Evolutionary conservation across 2,797 vertebrate genomes (phyloP), one percentile per base, ranked within the genome.

Genomic region (Philypnodon macrostomus): DNA sequence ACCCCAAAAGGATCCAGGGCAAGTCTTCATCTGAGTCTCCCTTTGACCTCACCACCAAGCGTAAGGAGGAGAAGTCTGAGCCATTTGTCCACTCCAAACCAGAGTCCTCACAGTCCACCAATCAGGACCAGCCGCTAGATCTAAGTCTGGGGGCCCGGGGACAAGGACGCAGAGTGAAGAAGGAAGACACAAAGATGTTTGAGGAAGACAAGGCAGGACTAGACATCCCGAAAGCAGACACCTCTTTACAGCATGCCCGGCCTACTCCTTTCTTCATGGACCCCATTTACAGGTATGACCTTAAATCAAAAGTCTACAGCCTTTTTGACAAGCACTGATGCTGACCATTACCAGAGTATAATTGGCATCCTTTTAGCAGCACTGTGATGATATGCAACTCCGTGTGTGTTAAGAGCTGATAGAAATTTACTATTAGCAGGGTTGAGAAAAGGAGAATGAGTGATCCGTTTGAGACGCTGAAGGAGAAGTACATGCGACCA

Each of bases 381-480:
- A n/a, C n/a, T n/a, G n/a, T n/a, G n/a, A n/a, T n/a, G n/a, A n/a
- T n/a, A n/a, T 57, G 13, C 45, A 45, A 29, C 27, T 58, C 18
- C 53, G 8, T 54, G 33, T 71, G 54, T 58, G 40, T 70, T 83
- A 83, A 86, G 80, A 89, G 67, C 88, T 90, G 65, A 91, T 81
- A 69, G 76, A 90, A 92, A 89, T 96, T 89, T 91, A 92, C 88
- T 83, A 81, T 95, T 95, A 93, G 91, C 95, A 99, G 97, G 94
- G 97, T 99, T 95, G 97, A 99, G 87, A 99, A 99, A 89, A 96
- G 97, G 93, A 99, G 98, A 81, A 90, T 98, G 86, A 94, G 89
- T 54, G 97, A 99, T 84, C 97, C 97, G 77, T 94, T 98, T 85
- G 95, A 98, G 91, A 91, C 91, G 87, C 93, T 98, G 82, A 99